These are phyloP conservation scores for Geotrupes spiniger DNA, from an alignment of 2,888 invertebrate genomes.

Conservation along the genomic window DNA sequence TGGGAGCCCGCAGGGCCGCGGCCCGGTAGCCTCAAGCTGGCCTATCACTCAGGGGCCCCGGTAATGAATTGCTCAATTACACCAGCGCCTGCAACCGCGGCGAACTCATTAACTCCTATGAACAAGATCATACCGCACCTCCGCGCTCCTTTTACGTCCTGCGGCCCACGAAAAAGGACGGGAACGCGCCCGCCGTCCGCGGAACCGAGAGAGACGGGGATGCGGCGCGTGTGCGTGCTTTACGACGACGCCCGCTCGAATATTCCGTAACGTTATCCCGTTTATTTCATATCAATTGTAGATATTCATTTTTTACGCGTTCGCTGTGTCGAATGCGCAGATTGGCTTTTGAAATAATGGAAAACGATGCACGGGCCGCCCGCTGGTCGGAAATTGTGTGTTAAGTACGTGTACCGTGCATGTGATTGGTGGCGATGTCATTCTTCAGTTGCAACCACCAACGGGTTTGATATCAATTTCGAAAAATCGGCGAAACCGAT, in stretches of 20 bases:
- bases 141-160: constrained; percentile 10
- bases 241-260: constrained; percentile 4
- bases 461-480: too few relatives aligned
- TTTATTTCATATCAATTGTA: constrained; percentile 32
- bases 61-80: constrained; percentile 45
- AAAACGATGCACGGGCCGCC: constrained; percentile 16
- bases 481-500: too few relatives aligned
- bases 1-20: constrained; percentile 34
- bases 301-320: constrained; percentile 23
- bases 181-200: too few relatives aligned
- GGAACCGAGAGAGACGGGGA: too few relatives aligned
- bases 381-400: not conserved
- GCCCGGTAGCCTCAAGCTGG: constrained; percentile 39
- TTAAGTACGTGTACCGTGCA: too few relatives aligned
- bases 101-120: constrained; percentile 41
- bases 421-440: too few relatives aligned
- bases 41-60: constrained; percentile 36
- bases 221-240: too few relatives aligned
- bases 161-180: too few relatives aligned
- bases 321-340: constrained; percentile 31
- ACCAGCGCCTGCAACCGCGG: constrained; percentile 41
- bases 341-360: constrained; percentile 35
- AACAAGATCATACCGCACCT: constrained; percentile 34
- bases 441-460: too few relatives aligned
- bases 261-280: constrained; percentile 27